Base-by-base conservation (phyloP, 64 coral and sea anemone species). In the Porites australiensis region DNA sequence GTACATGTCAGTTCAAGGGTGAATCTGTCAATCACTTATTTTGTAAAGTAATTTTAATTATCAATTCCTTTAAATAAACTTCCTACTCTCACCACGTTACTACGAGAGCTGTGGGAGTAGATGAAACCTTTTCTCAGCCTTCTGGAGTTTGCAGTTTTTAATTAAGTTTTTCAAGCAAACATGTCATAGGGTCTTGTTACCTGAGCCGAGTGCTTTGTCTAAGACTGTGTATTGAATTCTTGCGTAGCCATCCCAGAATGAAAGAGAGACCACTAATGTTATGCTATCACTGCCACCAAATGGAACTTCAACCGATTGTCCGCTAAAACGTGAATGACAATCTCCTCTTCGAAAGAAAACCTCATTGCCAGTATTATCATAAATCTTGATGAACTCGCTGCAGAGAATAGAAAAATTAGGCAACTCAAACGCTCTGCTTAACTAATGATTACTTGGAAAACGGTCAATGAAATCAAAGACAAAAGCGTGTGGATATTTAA, bases 381-480 rank as follows among this genome's bases (percentile, higher is more conserved):
- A 79, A 57, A 79, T 58, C 76, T 79, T 79, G n/a, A 79, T 11
- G 5, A 23, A 79, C 15, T 79, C 50, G 51, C 76, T 79, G 14
- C 6, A 20, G 20, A n/a, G 5, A 7, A 53, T 19, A 77, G 20
- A n/a, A 53, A 8, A 54, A 37, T 37, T 37, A 37, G 27, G 27
- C 27, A 37, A 37, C 27, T 37, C 27, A 37, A 37, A 37, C 1
- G 27, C 27, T 37, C 27, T 37, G 27, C n/a, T n/a, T 37, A 37
- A 37, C 27, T 37, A 37, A 37, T 37, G 1, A 37, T 37, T 37
- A 37, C 27, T 37, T 37, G 27, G 27, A 37, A 37, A 37, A 37
- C 27, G 0, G 27, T 37, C 27, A 0, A 37, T 37, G 27, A 37
- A 37, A 37, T 37, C 27, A 37, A 0, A 37, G 27, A 37, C 27